phyloP scores from a whole-genome alignment of 2,113 vertebrate species.

The Erythrolamprus reginae region DNA sequence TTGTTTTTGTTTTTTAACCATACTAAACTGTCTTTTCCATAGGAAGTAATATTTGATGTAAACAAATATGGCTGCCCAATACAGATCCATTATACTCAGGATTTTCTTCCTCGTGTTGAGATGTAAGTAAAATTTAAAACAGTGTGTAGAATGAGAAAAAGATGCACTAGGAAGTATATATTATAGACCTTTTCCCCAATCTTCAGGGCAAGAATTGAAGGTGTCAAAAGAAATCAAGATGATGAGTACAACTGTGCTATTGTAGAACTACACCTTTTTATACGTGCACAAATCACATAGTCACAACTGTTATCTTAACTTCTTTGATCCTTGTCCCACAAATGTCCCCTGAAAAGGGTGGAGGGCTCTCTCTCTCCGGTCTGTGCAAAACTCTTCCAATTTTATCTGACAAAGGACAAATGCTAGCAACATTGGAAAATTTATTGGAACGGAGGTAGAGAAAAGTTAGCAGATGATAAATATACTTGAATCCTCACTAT shows the following conservation, averaged over 20 bases:
- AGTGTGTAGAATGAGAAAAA: background rate
- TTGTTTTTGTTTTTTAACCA: background rate
- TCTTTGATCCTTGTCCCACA: background rate
- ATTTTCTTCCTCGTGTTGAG: slow-evolving; percentile 43
- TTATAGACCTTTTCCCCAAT: background rate
- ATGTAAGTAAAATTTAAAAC: slow-evolving; percentile 41
- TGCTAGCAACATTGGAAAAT: background rate
- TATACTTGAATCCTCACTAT: background rate
- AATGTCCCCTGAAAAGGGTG: background rate
- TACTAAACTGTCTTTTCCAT: slow-evolving; percentile 28
- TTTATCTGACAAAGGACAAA: background rate
- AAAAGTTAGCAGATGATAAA: background rate
- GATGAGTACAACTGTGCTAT: background rate
- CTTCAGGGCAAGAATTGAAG: background rate
- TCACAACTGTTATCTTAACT: background rate
- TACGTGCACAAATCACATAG: background rate
- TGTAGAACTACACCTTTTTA: background rate
- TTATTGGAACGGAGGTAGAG: background rate
- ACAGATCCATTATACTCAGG: slow-evolving; percentile 14
- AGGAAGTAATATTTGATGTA: slow-evolving; percentile 45
- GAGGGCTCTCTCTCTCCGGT: background rate
- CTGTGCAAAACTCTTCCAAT: background rate
- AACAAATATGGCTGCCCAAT: slow-evolving; percentile 47
- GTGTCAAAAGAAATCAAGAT: background rate
- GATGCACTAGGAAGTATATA: background rate